Conservation (phyloP, 2,888 invertebrate species). For the Chalcis sispes region DNA sequence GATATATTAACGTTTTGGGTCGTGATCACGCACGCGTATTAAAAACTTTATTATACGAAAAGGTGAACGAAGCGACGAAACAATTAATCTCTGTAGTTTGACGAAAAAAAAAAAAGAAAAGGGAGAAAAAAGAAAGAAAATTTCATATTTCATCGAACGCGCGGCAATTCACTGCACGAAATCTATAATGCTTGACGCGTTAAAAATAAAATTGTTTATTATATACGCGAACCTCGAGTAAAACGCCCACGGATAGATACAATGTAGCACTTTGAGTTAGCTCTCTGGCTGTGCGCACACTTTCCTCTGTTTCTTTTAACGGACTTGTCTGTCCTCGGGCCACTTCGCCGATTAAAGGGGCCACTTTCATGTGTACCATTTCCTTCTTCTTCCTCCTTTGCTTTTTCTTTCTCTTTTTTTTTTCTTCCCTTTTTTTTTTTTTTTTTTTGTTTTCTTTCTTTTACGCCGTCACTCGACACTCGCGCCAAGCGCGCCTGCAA, state of each 20-base stretch:
- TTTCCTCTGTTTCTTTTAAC: not conserved
- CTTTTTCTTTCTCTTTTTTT: not conserved
- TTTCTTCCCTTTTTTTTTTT: conserved; percentile 2
- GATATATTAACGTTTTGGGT: no score
- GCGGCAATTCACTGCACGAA: no score
- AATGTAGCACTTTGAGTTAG: not conserved
- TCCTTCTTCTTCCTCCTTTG: not conserved
- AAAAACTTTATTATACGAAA: no score
- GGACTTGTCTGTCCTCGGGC: conserved; percentile 7
- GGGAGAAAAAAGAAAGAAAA: no score
- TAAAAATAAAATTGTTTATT: not conserved
- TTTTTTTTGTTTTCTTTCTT: not conserved
- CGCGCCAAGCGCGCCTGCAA: no score
- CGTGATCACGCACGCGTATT: no score
- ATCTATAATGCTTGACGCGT: no score
- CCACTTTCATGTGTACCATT: conserved; percentile 5
- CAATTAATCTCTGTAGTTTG: no score
- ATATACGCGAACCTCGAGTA: not conserved
- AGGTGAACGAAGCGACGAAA: no score
- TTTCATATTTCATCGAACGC: no score
- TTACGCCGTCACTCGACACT: no score
- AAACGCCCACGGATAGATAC: conserved; percentile 7
- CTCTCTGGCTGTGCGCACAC: not conserved
- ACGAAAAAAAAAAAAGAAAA: no score
- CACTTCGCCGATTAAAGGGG: conserved; percentile 35